Evolutionary conservation across 2,888 invertebrate species (phyloP).

Genomic region (Corythucha ciliata): DNA sequence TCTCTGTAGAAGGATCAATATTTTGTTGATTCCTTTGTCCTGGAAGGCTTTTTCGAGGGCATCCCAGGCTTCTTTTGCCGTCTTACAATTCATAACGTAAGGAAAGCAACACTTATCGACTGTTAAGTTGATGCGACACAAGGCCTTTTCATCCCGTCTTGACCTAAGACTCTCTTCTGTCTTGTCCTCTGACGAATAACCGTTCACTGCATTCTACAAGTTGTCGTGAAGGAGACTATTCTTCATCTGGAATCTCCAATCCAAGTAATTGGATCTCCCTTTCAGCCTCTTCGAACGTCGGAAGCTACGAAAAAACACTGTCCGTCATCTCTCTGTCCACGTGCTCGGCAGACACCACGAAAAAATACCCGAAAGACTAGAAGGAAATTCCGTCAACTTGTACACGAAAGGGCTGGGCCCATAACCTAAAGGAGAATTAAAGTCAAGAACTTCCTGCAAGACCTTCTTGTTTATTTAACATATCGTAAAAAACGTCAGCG

Average conservation of each 20-base stretch:
- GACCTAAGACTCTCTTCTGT: background rate
- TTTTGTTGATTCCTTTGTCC: conserved; percentile 1
- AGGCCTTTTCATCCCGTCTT: conserved; percentile 12
- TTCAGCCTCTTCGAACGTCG: no score
- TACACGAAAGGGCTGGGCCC: no score
- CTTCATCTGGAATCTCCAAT: conserved; percentile 15
- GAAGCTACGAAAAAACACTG: no score
- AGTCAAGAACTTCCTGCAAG: no score
- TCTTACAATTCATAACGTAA: background rate
- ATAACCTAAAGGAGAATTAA: no score
- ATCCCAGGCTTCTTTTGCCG: conserved; percentile 14
- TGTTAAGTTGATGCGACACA: conserved; percentile 1
- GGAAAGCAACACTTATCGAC: conserved; percentile 13
- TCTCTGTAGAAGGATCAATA: background rate
- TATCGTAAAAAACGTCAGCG: no score
- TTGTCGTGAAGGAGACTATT: conserved; percentile 6
- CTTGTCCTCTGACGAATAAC: conserved; percentile 1
- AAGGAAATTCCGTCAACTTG: no score
- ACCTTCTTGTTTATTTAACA: no score
- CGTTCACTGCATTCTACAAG: background rate
- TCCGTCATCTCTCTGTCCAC: no score
- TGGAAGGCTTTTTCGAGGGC: conserved; percentile 15
- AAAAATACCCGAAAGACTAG: no score
- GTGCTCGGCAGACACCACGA: no score
- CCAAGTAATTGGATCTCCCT: conserved; percentile 8